phyloP scores from a whole-genome alignment of 2,113 vertebrate species.

The Irena cyanogastra region DNA sequence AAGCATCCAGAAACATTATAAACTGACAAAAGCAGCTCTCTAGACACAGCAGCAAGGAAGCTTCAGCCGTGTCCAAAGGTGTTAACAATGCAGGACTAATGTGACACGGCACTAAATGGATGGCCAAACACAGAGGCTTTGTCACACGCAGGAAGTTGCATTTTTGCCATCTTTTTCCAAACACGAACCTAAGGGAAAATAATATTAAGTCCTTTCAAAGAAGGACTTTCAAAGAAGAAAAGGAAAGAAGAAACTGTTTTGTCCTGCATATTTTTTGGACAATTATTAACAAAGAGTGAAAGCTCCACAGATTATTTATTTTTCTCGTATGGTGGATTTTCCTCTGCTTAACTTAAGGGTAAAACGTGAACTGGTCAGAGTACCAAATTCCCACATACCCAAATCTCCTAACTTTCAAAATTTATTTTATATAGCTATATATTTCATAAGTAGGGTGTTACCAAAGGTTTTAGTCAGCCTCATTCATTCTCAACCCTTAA shows the following conservation, averaged over 20 bases:
- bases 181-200: neutral
- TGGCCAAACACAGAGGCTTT: conserved; percentile 29
- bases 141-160: neutral
- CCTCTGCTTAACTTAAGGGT: neutral
- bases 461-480: neutral
- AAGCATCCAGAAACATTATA: neutral
- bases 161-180: neutral
- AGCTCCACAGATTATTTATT: neutral
- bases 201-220: neutral
- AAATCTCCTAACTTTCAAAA: neutral
- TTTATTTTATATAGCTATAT: neutral
- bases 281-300: neutral
- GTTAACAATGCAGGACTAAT: conserved; percentile 36
- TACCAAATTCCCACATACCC: neutral
- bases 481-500: neutral
- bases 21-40: neutral
- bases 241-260: neutral
- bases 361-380: neutral
- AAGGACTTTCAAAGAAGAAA: neutral
- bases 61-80: conserved; percentile 47
- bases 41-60: neutral
- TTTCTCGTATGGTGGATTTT: neutral
- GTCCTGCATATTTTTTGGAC: neutral
- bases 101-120: conserved; percentile 24
- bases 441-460: neutral